Evolutionary conservation across 1,140 invertebrate genomes (phyloP).

Genomic region (Doryteuthis pealeii): DNA sequence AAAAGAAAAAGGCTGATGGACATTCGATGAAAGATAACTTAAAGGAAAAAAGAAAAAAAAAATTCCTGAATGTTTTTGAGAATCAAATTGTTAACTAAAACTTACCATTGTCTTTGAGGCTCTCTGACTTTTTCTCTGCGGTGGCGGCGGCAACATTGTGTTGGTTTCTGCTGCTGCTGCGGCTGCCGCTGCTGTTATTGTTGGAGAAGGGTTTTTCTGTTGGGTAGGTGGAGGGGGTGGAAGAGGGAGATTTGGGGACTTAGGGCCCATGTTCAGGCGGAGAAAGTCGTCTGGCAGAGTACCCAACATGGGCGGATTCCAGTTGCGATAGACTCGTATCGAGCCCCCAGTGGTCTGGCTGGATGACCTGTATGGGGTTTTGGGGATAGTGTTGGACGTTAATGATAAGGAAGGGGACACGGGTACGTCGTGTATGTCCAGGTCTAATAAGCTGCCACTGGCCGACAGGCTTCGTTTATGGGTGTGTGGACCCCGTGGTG

Average conservation of each 20-base stretch:
- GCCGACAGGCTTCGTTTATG: slow-evolving; percentile 11
- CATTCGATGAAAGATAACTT: too few relatives aligned
- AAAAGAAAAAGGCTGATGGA: too few relatives aligned
- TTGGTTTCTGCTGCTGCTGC: too few relatives aligned
- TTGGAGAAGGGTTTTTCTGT: neutral
- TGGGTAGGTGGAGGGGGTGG: neutral
- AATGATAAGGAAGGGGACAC: slow-evolving; percentile 4
- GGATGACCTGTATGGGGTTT: slow-evolving; percentile 23
- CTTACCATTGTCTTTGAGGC: slow-evolving; percentile 7
- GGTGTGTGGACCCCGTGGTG: slow-evolving; percentile 9
- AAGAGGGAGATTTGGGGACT: neutral
- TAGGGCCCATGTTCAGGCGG: neutral
- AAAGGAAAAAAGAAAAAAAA: too few relatives aligned
- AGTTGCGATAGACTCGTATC: slow-evolving; percentile 55
- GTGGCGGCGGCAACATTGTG: neutral
- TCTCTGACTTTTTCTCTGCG: neutral
- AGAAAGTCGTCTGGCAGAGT: slow-evolving; percentile 80
- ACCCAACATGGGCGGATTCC: slow-evolving; percentile 81
- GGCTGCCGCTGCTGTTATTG: neutral
- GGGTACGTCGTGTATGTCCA: slow-evolving; percentile 18
- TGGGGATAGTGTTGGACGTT: slow-evolving; percentile 19
- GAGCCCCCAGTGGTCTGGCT: slow-evolving; percentile 12
- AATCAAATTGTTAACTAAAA: neutral
- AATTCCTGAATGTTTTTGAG: too few relatives aligned
- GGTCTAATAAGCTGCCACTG: slow-evolving; percentile 23